These are phyloP conservation scores for Oxyruncus cristatus DNA, from an alignment of 2,113 vertebrate species.

Conservation along the genomic window DNA sequence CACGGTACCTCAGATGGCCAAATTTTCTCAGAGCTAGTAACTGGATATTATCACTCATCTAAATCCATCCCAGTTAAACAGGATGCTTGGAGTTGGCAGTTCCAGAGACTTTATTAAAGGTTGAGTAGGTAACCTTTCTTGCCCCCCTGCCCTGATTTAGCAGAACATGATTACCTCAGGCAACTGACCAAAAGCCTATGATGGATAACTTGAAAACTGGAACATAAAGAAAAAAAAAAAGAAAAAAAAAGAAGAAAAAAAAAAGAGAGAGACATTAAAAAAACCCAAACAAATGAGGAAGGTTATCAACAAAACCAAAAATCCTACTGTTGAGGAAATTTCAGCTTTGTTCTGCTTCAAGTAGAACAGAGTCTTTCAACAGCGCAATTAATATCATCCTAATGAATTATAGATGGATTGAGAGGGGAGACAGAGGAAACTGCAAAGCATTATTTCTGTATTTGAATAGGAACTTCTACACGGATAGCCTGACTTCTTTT, in stretches of 20 bases:
- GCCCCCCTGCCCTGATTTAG: not conserved
- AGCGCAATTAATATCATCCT: not conserved
- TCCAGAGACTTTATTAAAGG: not conserved
- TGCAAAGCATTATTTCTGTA: not conserved
- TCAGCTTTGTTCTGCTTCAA: not conserved
- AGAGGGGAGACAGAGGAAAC: not conserved
- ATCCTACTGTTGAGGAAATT: not conserved
- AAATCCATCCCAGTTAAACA: slow-evolving; percentile 15
- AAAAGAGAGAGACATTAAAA: too few species aligned
- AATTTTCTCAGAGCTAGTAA: slow-evolving; percentile 41
- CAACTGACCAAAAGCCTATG: not conserved
- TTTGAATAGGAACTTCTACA: not conserved
- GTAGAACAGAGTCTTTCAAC: not conserved
- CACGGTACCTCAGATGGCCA: slow-evolving; percentile 18
- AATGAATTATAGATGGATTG: not conserved
- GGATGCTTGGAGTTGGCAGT: not conserved
- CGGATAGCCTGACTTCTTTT: not conserved
- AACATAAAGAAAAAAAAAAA: not conserved
- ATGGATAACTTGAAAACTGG: not conserved
- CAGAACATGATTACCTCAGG: not conserved
- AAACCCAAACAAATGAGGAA: too few species aligned
- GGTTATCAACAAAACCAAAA: not conserved
- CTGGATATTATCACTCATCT: slow-evolving; percentile 17
- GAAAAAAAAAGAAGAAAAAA: not conserved
- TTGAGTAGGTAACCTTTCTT: not conserved